A percentile compares a stretch with the other conserved stretches of the same genome.
These are phyloP conservation scores for Equus quagga DNA, from an alignment of 2,113 vertebrate species.

Conservation along the genomic window DNA sequence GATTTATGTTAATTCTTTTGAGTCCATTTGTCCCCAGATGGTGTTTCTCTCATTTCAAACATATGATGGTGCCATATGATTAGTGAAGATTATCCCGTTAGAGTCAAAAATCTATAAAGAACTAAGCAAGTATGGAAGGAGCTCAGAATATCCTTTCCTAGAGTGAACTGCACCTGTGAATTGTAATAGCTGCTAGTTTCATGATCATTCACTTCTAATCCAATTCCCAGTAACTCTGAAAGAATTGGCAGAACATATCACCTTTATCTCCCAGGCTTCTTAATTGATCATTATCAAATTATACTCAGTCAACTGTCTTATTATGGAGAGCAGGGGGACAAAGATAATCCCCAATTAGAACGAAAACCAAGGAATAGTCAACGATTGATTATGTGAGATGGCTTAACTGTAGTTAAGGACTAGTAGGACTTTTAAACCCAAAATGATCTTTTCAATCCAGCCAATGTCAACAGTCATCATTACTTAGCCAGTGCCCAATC, in stretches of 20 bases:
- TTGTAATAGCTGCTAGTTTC: background rate
- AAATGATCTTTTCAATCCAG: background rate
- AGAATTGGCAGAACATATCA: background rate
- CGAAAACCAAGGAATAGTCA: background rate
- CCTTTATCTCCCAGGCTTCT: background rate
- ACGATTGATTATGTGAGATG: background rate
- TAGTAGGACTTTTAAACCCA: background rate
- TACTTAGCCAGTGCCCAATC: background rate
- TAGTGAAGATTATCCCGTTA: slow-evolving; percentile 10
- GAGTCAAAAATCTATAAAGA: slow-evolving; percentile 27
- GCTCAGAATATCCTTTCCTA: background rate
- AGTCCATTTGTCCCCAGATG: background rate
- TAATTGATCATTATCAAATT: background rate
- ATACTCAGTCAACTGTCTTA: background rate
- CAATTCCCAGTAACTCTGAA: background rate
- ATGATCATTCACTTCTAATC: background rate
- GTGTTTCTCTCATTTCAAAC: background rate
- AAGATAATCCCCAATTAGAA: background rate
- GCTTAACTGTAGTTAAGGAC: background rate
- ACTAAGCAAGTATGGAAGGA: background rate
- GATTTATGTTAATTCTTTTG: slow-evolving; percentile 29
- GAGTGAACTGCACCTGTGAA: background rate
- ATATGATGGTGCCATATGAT: slow-evolving; percentile 3
- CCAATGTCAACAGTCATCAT: background rate
- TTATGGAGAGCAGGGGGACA: background rate